phyloP scores from a whole-genome alignment of 1,140 invertebrate genomes.

The Triops cancriformis region DNA sequence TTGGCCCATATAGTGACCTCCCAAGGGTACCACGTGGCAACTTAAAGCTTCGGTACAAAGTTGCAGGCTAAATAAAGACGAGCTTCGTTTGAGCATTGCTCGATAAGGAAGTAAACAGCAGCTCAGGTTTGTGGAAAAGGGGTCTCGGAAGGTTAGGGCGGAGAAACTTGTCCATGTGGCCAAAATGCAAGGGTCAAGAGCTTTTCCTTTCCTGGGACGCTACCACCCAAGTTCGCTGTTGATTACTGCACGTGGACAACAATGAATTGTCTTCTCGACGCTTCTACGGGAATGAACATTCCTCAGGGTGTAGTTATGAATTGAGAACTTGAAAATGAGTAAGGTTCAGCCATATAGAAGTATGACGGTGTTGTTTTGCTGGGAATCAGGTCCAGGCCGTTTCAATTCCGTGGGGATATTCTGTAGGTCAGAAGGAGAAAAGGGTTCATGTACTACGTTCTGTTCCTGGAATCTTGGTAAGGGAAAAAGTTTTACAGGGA shows the following conservation, averaged over 20 bases:
- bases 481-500: background rate
- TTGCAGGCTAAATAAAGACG: too few relatives aligned
- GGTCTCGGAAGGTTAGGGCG: background rate
- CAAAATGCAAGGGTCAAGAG: background rate
- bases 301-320: background rate
- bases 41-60: too few relatives aligned
- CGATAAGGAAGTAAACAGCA: too few relatives aligned
- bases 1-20: background rate
- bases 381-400: too few relatives aligned
- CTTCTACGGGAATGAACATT: background rate
- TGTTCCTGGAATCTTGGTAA: background rate
- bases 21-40: too few relatives aligned
- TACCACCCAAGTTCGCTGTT: background rate
- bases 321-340: too few relatives aligned
- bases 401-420: too few relatives aligned
- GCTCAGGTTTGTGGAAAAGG: too few relatives aligned
- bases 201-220: background rate
- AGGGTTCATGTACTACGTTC: background rate
- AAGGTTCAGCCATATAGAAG: too few relatives aligned
- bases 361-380: too few relatives aligned
- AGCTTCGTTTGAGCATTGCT: too few relatives aligned
- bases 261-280: background rate
- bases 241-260: too few relatives aligned
- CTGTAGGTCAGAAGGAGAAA: background rate
- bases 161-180: background rate